phyloP scores from a whole-genome alignment of 2,888 invertebrate species.

The Tromatobia lineatoria region DNA sequence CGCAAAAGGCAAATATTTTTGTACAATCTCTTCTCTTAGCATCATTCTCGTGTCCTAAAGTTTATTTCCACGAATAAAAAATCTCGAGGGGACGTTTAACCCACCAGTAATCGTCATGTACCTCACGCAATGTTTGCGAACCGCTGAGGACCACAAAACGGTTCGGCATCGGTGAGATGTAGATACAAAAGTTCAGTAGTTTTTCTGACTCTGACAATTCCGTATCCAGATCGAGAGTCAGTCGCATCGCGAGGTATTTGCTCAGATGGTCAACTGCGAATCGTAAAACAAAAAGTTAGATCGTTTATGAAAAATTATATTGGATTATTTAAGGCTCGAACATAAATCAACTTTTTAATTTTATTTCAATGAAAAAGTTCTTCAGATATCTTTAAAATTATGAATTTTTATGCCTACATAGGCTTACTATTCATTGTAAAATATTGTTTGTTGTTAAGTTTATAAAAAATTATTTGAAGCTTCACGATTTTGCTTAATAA shows the following conservation, averaged over 20 bases:
- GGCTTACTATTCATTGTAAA: too few relatives aligned
- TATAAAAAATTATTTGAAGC: too few relatives aligned
- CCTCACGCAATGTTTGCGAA: conserved; percentile 95
- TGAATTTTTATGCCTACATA: too few relatives aligned
- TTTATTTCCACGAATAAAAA: conserved; percentile 97
- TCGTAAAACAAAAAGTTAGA: conserved; percentile 51
- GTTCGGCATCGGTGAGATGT: conserved; percentile 94
- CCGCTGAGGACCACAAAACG: conserved; percentile 95
- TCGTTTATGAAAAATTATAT: not conserved
- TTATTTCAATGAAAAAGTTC: too few relatives aligned
- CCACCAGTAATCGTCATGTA: conserved; percentile 97
- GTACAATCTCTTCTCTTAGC: not conserved
- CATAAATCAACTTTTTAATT: too few relatives aligned
- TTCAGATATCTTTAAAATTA: too few relatives aligned
- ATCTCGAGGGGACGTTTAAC: conserved; percentile 98
- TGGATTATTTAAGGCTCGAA: too few relatives aligned
- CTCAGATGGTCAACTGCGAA: conserved; percentile 96
- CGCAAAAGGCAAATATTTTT: conserved; percentile 16
- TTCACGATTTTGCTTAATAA: too few relatives aligned
- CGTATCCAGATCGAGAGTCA: conserved; percentile 94
- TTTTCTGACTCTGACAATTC: conserved; percentile 92
- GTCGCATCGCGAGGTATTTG: conserved; percentile 97
- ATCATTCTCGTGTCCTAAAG: conserved; percentile 76
- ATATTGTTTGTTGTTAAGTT: too few relatives aligned
- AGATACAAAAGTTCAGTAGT: conserved; percentile 95